Evolutionary conservation across 2,797 vertebrate genomes (phyloP).

Genomic region (Neoniphon sammara): DNA sequence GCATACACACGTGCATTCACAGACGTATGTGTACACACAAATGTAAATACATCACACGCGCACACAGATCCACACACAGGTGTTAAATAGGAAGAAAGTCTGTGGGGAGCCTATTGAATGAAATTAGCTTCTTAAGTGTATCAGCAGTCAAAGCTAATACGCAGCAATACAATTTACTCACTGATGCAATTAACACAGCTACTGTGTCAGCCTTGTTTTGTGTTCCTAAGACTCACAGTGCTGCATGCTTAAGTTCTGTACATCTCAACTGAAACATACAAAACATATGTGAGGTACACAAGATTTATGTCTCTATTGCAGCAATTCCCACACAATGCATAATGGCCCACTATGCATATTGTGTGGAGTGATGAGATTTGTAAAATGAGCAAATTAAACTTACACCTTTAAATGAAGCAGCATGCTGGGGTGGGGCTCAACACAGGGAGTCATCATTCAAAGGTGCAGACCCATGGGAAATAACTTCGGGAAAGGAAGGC

Average conservation of each 20-base stretch:
- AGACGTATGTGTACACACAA: not conserved
- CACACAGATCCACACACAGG: slow-evolving; percentile 23
- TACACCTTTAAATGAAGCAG: too few relatives aligned
- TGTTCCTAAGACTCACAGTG: slow-evolving; percentile 23
- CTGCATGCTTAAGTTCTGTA: slow-evolving; percentile 23
- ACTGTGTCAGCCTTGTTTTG: slow-evolving; percentile 61
- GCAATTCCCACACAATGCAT: too few relatives aligned
- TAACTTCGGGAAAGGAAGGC: too few relatives aligned
- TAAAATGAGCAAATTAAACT: too few relatives aligned
- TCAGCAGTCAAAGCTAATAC: slow-evolving; percentile 68
- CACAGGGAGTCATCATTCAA: too few relatives aligned
- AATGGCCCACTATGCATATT: too few relatives aligned
- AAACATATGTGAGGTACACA: slow-evolving; percentile 13
- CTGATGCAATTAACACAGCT: slow-evolving; percentile 67
- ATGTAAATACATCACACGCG: not conserved
- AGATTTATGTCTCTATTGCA: too few relatives aligned
- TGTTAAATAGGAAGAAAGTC: slow-evolving; percentile 64
- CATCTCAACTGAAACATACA: slow-evolving; percentile 35
- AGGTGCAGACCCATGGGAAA: too few relatives aligned
- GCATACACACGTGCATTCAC: not conserved
- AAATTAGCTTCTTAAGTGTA: slow-evolving; percentile 76
- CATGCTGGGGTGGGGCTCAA: too few relatives aligned
- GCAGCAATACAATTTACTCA: slow-evolving; percentile 65
- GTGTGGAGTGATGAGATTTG: too few relatives aligned
- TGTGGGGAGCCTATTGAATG: slow-evolving; percentile 64